Conservation (phyloP, 2,113 vertebrate species). For the Mormyrus iriodes region DNA sequence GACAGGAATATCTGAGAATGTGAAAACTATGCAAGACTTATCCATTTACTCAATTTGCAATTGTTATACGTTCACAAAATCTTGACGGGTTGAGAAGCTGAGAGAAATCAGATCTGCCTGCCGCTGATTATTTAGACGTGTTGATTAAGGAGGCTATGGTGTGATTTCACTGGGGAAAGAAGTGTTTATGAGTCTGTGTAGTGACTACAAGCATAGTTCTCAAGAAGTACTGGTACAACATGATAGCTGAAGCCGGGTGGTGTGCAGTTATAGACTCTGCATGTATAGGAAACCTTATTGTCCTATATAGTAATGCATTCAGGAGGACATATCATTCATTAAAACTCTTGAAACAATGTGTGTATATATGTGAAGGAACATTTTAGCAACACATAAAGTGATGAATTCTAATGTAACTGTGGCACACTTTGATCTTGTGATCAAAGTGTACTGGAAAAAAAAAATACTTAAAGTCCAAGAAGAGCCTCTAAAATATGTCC, state of each 20-base stretch:
- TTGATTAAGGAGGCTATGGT: slow-evolving; percentile 11
- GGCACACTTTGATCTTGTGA: neutral
- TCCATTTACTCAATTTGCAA: neutral
- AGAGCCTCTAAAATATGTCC: neutral
- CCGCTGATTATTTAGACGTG: slow-evolving; percentile 5
- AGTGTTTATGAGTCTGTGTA: neutral
- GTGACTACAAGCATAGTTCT: neutral
- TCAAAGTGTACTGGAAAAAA: neutral
- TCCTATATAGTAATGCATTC: neutral
- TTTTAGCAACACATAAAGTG: neutral
- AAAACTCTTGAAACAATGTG: neutral
- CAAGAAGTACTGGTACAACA: neutral
- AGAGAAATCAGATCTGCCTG: neutral
- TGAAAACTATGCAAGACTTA: neutral
- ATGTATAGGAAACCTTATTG: neutral
- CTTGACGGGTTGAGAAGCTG: neutral
- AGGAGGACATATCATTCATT: neutral
- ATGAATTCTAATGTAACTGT: neutral
- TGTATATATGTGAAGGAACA: neutral
- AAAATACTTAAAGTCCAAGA: neutral
- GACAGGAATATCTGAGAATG: neutral
- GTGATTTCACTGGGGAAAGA: slow-evolving; percentile 1
- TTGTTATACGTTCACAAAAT: neutral
- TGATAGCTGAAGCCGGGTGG: neutral
- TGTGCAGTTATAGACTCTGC: neutral